Evolutionary conservation across 2,797 vertebrate genomes (phyloP).

Genomic region (Jordanella pulchra): DNA sequence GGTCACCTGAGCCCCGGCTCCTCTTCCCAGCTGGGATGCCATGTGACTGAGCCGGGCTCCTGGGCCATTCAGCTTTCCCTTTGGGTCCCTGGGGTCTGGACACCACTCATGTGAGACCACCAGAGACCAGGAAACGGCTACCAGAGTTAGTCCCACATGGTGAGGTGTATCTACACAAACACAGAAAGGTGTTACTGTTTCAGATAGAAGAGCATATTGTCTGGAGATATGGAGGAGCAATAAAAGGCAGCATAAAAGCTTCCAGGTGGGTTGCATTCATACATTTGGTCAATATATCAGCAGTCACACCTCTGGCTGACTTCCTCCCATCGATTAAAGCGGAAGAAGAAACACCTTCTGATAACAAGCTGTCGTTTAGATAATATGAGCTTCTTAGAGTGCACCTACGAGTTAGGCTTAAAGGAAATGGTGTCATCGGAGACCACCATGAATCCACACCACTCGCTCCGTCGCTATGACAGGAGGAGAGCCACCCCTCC

Average conservation of each 20-base stretch:
- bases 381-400: neutral
- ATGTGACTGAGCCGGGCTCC: conserved; percentile 60
- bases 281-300: conserved; percentile 32
- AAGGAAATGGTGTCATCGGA: conserved; percentile 60
- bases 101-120: conserved; percentile 59
- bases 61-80: conserved; percentile 53
- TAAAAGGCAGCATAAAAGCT: conserved; percentile 7
- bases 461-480: conserved; percentile 44
- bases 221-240: conserved; percentile 22
- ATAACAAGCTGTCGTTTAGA: conserved; percentile 8
- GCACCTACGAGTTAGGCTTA: conserved; percentile 23
- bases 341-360: conserved; percentile 11
- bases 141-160: conserved; percentile 29
- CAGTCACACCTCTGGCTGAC: conserved; percentile 16
- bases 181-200: conserved; percentile 33
- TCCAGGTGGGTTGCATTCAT: conserved; percentile 30
- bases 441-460: conserved; percentile 43
- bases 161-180: conserved; percentile 22
- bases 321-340: conserved; percentile 5
- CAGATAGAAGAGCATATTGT: conserved; percentile 17
- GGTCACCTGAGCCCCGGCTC: conserved; percentile 76
- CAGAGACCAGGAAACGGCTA: conserved; percentile 34
- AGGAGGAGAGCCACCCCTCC: conserved; percentile 39
- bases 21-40: conserved; percentile 67
- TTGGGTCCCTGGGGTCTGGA: conserved; percentile 57